Conservation (phyloP, 2,113 vertebrate genomes). For the Parus major region DNA sequence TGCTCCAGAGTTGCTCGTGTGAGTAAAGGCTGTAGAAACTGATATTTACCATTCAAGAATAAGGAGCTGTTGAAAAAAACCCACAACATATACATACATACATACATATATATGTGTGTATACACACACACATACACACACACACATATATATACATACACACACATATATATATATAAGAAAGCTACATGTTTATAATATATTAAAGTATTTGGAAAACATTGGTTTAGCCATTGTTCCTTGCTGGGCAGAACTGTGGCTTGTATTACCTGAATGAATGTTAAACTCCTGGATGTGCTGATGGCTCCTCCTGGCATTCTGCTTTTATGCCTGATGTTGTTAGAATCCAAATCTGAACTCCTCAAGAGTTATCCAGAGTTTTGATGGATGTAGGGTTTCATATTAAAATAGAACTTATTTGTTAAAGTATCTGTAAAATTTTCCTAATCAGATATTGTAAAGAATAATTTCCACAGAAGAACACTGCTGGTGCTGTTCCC, state of each 20-base stretch:
- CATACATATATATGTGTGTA: no score
- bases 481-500: not conserved
- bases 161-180: not conserved
- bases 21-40: not conserved
- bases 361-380: not conserved
- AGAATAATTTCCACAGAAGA: not conserved
- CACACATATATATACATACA: not conserved
- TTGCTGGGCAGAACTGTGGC: not conserved
- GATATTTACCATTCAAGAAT: not conserved
- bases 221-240: not conserved
- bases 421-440: not conserved
- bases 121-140: no score
- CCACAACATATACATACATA: no score
- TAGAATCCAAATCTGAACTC: not conserved
- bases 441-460: not conserved
- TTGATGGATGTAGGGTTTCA: not conserved
- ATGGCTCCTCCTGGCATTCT: not conserved
- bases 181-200: not conserved
- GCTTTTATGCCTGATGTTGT: accelerated
- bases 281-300: not conserved
- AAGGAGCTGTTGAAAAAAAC: not conserved
- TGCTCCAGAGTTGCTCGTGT: not conserved
- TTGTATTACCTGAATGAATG: not conserved
- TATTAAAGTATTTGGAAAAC: not conserved
- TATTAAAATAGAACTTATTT: not conserved